Conservation (phyloP, 2,888 invertebrate species). For the Drosophila recens region DNA sequence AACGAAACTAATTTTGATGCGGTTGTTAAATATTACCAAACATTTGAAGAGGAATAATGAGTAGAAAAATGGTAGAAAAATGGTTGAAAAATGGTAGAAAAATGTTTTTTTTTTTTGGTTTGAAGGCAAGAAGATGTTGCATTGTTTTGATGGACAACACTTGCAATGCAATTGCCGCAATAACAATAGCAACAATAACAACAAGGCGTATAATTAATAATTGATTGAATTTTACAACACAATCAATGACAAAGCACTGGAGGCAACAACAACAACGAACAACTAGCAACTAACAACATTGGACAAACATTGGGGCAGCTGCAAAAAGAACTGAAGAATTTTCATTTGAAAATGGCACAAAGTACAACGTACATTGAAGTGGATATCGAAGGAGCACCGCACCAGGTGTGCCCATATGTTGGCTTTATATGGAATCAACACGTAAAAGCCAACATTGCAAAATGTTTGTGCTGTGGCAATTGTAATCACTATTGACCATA, state of each 20-base stretch:
- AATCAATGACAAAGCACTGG: conserved; percentile 56
- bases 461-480: conserved; percentile 65
- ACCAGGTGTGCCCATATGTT: conserved; percentile 70
- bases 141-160: conserved; percentile 63
- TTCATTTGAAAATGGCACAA: conserved; percentile 66
- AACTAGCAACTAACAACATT: background rate
- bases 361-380: conserved; percentile 41
- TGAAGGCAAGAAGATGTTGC: conserved; percentile 68
- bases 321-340: conserved; percentile 64
- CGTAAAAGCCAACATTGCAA: conserved; percentile 69
- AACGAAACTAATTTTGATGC: conserved; percentile 81
- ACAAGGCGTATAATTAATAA: conserved; percentile 80
- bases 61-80: conserved; percentile 32
- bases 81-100: conserved; percentile 21
- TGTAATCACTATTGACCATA: conserved; percentile 72
- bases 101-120: conserved; percentile 10
- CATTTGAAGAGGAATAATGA: conserved; percentile 51
- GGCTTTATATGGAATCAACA: conserved; percentile 66
- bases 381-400: conserved; percentile 46
- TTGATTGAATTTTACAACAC: conserved; percentile 70
- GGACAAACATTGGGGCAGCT: conserved; percentile 28
- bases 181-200: conserved; percentile 36
- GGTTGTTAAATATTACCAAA: conserved; percentile 81
- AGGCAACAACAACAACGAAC: conserved; percentile 9
- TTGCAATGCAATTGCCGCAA: conserved; percentile 62